These are phyloP conservation scores for Callipepla californica DNA, from an alignment of 2,113 vertebrate genomes.

Conservation along the genomic window DNA sequence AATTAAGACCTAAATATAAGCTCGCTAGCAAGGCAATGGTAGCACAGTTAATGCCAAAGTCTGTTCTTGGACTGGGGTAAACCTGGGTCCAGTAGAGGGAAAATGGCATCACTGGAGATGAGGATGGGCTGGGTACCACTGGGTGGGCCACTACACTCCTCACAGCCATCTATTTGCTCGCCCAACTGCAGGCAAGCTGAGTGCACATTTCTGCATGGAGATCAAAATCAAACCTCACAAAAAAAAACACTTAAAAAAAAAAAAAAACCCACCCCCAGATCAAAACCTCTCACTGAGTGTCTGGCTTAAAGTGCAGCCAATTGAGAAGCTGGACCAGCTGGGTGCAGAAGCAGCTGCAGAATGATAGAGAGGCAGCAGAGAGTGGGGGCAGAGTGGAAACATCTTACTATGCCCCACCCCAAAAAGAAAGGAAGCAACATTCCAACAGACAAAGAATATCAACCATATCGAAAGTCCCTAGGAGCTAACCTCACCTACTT, in stretches of 20 bases:
- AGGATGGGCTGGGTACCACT: background rate
- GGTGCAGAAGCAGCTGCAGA: conserved; percentile 4
- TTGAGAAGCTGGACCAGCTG: conserved; percentile 22
- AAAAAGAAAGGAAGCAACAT: background rate
- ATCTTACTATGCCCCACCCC: background rate
- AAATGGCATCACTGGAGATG: background rate
- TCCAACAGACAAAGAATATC: background rate
- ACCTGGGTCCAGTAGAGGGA: background rate
- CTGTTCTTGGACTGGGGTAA: conserved; percentile 14
- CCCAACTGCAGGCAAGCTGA: background rate
- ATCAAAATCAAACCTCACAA: conserved; percentile 13
- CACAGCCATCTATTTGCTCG: background rate
- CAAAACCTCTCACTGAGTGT: conserved; percentile 32
- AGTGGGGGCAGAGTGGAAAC: background rate
- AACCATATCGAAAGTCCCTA: background rate
- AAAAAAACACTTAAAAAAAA: background rate
- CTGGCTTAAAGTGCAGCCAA: background rate
- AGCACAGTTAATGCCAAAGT: background rate
- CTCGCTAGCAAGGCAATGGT: conserved; percentile 24
- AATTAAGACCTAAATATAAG: conserved; percentile 37
- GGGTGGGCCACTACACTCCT: conserved; percentile 8
- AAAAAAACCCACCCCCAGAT: conserved; percentile 36
- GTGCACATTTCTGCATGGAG: rapidly evolving
- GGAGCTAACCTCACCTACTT: background rate
- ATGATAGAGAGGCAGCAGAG: background rate